phyloP scores from a whole-genome alignment of 1,140 invertebrate species.

The Zaprionus davidi region DNA sequence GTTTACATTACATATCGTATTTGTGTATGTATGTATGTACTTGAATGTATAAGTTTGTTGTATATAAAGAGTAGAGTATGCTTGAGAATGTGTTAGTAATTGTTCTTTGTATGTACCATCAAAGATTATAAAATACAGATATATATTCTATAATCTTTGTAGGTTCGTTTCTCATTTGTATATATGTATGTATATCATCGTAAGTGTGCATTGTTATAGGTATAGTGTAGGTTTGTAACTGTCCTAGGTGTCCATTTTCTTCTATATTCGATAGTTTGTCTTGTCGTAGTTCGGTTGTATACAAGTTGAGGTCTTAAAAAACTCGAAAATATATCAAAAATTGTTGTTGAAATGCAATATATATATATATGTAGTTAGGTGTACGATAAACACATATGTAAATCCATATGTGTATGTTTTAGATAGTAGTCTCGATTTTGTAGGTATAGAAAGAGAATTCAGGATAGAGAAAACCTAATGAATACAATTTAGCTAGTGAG shows the following conservation, averaged over 20 bases:
- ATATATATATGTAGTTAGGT: constrained; percentile 60
- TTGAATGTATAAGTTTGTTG: constrained; percentile 23
- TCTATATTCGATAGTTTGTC: constrained; percentile 75
- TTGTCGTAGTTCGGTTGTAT: constrained; percentile 56
- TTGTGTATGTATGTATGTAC: constrained; percentile 44
- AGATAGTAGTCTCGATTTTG: constrained; percentile 53
- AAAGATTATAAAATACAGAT: background rate
- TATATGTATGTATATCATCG: constrained; percentile 28
- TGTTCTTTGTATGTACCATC: background rate
- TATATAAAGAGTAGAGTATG: constrained; percentile 41
- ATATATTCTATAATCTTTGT: constrained; percentile 5
- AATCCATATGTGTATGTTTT: constrained; percentile 30
- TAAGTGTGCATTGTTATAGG: constrained; percentile 46
- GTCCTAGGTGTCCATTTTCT: constrained; percentile 67
- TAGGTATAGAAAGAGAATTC: constrained; percentile 56
- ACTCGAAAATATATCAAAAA: constrained; percentile 80
- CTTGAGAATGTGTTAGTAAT: constrained; percentile 48
- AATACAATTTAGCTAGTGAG: constrained; percentile 47
- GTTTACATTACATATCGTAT: constrained; percentile 65
- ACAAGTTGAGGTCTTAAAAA: constrained; percentile 72
- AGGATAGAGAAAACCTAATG: constrained; percentile 52
- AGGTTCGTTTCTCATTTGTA: constrained; percentile 12
- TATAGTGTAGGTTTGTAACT: constrained; percentile 53
- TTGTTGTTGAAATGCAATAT: constrained; percentile 69
- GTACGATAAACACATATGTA: constrained; percentile 51